A percentile compares a stretch with the other conserved stretches of the same genome.
Evolutionary conservation across 2,888 invertebrate genomes (phyloP).

Genomic region (Volucella bombylans): DNA sequence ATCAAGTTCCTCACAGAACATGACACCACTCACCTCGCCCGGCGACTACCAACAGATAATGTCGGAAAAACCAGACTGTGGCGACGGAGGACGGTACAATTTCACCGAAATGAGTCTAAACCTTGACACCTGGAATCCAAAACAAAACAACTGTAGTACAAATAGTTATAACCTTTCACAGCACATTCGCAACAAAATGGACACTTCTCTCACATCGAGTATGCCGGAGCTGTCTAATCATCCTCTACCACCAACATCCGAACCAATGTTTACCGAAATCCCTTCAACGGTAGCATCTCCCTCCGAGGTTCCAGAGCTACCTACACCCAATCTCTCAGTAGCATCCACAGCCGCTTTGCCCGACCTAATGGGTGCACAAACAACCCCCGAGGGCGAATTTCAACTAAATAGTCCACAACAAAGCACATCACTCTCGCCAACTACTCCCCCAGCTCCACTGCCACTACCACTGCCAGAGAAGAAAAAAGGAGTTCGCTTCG

Average conservation of each 20-base stretch:
- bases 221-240: conserved; percentile 85
- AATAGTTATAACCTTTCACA: conserved; percentile 79
- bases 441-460: conserved; percentile 75
- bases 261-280: conserved; percentile 71
- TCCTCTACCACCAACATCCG: conserved; percentile 74
- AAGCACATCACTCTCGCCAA: conserved; percentile 76
- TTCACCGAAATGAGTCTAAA: conserved; percentile 84
- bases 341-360: conserved; percentile 83
- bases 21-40: conserved; percentile 81
- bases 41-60: conserved; percentile 79
- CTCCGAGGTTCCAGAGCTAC: conserved; percentile 80
- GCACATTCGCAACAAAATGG: conserved; percentile 79
- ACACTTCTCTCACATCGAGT: conserved; percentile 83
- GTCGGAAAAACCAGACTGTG: conserved; percentile 78
- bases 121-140: conserved; percentile 84
- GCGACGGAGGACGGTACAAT: conserved; percentile 84
- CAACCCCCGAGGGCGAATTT: conserved; percentile 79
- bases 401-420: conserved; percentile 79
- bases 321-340: conserved; percentile 83
- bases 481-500: conserved; percentile 82
- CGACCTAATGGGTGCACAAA: conserved; percentile 78
- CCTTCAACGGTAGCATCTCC: conserved; percentile 74
- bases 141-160: conserved; percentile 78
- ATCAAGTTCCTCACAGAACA: conserved; percentile 80
- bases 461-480: conserved; percentile 76